Evolutionary conservation across 2,797 vertebrate genomes (phyloP), one percentile per base, ranked within the genome.

Genomic region (Alfaro cultratus): DNA sequence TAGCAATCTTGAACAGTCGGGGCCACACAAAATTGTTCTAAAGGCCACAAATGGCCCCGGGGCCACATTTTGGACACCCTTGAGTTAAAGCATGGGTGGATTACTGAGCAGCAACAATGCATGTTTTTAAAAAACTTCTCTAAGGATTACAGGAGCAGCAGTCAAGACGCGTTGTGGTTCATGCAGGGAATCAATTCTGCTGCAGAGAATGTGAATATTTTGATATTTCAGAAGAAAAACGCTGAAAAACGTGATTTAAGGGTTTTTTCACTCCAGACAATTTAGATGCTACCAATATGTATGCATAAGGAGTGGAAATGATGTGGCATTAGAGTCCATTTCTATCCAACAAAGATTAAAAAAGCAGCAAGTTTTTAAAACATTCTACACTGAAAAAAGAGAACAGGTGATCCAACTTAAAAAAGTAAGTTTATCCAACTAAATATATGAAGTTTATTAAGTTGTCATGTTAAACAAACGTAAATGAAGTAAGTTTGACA

Each of bases 51-150:
- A 10, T 26, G 49, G 49, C 49, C 49, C 49, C 21, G 21, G 21
- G 49, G 49, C 49, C 49, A 53, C 49, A 26, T 53, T 26, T 53
- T 53, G 49, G 49, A 53, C 49, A 53, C 49, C 21, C 49, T 2
- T 23, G 23, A 57, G 57, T 21, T 49, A 29, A 72, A 79, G 45
- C 75, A 45, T 31, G 78, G 60, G 43, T 15, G 77, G 83, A 84
- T 80, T 73, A 64, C 41, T 67, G 78, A 23, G 76, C 3, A 0
- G 67, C 11, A 43, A 70, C 1, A n/a, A 70, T 7, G 23, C 23
- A n/a, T 29, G 75, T 64, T 53, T 0, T 29, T 8, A 62, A 64
- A 43, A 70, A 70, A 45, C 39, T 6, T 13, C 11, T 68, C 12
- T 5, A 26, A 39, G 34, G 64, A 68, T 23, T 41, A 68, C 16